These are phyloP conservation scores for Leptinotarsa defecta DNA, from an alignment of 1,140 invertebrate genomes.

Conservation along the genomic window DNA sequence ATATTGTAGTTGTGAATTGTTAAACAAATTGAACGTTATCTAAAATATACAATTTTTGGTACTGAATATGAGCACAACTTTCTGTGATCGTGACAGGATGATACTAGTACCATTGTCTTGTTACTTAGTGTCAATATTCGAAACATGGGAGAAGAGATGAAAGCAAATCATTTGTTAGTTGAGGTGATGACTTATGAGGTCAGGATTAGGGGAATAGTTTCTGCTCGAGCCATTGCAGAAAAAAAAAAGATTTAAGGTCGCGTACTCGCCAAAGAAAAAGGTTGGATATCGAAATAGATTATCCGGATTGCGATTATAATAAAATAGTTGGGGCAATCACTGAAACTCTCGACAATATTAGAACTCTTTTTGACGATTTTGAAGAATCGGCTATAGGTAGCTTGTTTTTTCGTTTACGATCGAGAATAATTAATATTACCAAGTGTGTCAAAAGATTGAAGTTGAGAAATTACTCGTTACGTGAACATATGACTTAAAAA, in stretches of 20 bases:
- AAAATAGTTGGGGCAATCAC: neutral
- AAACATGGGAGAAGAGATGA: neutral
- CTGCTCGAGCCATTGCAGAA: neutral
- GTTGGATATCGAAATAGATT: neutral
- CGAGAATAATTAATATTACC: neutral
- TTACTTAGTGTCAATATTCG: neutral
- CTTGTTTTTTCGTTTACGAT: neutral
- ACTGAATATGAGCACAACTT: too few relatives aligned
- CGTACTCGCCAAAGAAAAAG: neutral
- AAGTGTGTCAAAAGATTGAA: neutral
- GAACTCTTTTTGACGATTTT: neutral
- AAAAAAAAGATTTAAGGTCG: neutral
- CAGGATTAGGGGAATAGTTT: neutral
- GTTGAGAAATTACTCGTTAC: neutral
- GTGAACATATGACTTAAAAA: neutral
- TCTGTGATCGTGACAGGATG: too few relatives aligned
- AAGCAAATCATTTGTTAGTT: conserved; percentile 5
- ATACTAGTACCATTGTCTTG: neutral
- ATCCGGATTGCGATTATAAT: conserved; percentile 2
- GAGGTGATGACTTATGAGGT: neutral
- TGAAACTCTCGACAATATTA: neutral
- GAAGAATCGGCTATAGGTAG: neutral
- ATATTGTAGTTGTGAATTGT: too few relatives aligned
- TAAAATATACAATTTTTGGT: too few relatives aligned
- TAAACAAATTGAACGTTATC: too few relatives aligned